Evolutionary conservation across 2,113 vertebrate genomes (phyloP).

Genomic region (Perccottus glenii): DNA sequence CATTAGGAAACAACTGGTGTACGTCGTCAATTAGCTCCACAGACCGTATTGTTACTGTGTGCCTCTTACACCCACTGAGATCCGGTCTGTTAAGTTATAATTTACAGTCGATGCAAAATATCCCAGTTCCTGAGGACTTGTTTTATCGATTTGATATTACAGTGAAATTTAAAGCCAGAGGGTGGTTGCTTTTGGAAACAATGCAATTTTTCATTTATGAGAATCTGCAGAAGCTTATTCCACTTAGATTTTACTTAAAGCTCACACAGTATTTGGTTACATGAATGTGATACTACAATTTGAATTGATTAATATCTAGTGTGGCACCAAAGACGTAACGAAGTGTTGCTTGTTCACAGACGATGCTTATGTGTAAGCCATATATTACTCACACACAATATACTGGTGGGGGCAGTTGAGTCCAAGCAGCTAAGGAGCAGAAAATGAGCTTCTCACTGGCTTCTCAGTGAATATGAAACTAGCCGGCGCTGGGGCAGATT

Average conservation of each 20-base stretch:
- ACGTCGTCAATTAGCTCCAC: conserved; percentile 43
- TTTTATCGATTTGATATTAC: conserved; percentile 23
- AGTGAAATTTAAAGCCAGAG: neutral
- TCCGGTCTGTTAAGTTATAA: conserved; percentile 18
- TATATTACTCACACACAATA: neutral
- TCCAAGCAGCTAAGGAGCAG: conserved; percentile 10
- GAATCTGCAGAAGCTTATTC: neutral
- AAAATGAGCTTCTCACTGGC: conserved; percentile 40
- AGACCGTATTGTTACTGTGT: neutral
- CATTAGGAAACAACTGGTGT: conserved; percentile 57
- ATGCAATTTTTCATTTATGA: neutral
- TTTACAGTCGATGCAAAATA: conserved; percentile 29
- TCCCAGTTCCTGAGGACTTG: neutral
- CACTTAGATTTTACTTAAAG: neutral
- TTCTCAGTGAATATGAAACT: conserved; percentile 39
- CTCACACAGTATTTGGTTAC: conserved; percentile 12
- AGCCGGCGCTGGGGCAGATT: conserved; percentile 43
- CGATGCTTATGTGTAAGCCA: neutral
- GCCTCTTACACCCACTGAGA: conserved; percentile 14
- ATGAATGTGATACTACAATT: neutral
- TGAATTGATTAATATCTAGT: neutral
- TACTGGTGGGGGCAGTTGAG: neutral
- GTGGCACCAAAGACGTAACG: too few relatives aligned
- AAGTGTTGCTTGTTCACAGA: too few relatives aligned
- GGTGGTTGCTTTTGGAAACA: conserved; percentile 3